These are phyloP conservation scores for Neodontobutis hainanensis DNA, from an alignment of 2,113 vertebrate genomes.

Conservation along the genomic window DNA sequence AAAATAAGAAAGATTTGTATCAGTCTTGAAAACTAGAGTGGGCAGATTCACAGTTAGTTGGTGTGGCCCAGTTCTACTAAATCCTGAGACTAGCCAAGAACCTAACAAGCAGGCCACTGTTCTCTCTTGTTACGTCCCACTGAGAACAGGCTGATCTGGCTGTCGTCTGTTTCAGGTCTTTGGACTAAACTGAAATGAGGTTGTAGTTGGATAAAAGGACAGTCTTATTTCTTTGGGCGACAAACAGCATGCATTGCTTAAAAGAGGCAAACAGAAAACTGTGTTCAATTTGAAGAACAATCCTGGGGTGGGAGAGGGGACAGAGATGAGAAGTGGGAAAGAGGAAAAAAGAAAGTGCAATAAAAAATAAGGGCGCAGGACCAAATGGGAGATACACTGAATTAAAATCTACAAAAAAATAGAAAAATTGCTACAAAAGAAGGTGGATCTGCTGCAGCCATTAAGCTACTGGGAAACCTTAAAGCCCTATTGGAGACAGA, in stretches of 20 bases:
- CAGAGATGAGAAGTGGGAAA: slow-evolving; percentile 7
- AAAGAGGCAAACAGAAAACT: slow-evolving; percentile 35
- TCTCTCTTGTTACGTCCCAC: slow-evolving; percentile 57
- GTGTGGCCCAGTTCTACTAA: slow-evolving; percentile 41
- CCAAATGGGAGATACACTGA: slow-evolving; percentile 10
- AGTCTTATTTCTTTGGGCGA: slow-evolving; percentile 42
- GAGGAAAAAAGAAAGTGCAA: slow-evolving; percentile 21
- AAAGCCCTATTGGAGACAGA: slow-evolving; percentile 67
- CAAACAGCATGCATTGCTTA: slow-evolving; percentile 43
- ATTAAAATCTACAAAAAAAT: slow-evolving; percentile 28
- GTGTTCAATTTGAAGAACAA: slow-evolving; percentile 34
- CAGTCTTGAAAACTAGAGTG: slow-evolving; percentile 28
- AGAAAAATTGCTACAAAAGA: slow-evolving; percentile 49
- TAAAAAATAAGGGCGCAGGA: slow-evolving; percentile 14
- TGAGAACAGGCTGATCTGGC: slow-evolving; percentile 55
- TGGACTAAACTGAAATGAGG: slow-evolving; percentile 54
- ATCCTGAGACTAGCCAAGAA: slow-evolving; percentile 55
- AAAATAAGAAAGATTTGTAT: slow-evolving; percentile 12
- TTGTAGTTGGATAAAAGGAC: slow-evolving; percentile 48
- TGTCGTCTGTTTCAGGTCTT: slow-evolving; percentile 41
- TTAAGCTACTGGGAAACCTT: slow-evolving; percentile 83
- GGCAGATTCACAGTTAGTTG: slow-evolving; percentile 48
- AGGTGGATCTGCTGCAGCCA: slow-evolving; percentile 68
- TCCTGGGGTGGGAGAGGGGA: slow-evolving; percentile 15
- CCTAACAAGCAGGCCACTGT: slow-evolving; percentile 71